These are phyloP conservation scores for Harpegnathos saltator DNA, from an alignment of 1,140 invertebrate species.

Conservation along the genomic window DNA sequence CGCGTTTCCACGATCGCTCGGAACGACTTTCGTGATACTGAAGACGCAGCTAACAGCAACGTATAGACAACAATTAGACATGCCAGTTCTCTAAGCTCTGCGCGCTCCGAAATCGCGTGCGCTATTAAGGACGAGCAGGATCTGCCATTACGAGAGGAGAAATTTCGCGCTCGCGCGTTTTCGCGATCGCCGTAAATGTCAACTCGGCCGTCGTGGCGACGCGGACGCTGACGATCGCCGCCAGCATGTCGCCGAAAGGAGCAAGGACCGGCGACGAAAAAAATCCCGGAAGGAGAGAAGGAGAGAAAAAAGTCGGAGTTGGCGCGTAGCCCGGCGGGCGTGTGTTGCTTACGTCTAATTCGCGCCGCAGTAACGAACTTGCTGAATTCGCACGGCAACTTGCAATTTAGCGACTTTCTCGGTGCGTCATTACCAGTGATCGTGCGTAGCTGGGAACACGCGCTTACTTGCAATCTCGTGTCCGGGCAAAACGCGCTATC, in stretches of 20 bases:
- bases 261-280: no score
- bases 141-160: not conserved
- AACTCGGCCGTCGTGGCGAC: not conserved
- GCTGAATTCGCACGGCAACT: conserved; percentile 36
- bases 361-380: conserved; percentile 19
- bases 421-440: conserved; percentile 29
- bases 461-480: conserved; percentile 26
- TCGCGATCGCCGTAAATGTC: conserved; percentile 3
- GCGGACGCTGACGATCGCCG: not conserved
- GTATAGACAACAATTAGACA: not conserved
- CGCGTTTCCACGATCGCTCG: not conserved
- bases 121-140: not conserved
- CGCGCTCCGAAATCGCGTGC: not conserved
- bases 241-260: not conserved
- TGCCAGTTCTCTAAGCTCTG: not conserved
- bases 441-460: not conserved
- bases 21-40: conserved; percentile 19
- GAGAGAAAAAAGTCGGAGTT: not conserved
- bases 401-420: conserved; percentile 35
- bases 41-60: not conserved
- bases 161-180: not conserved
- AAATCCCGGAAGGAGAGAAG: no score
- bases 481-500: not conserved
- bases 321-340: not conserved
- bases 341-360: conserved; percentile 33